Evolutionary conservation across 2,888 invertebrate species (phyloP), one percentile per base, ranked within the genome.

Genomic region (Cataglyphis cursor): DNA sequence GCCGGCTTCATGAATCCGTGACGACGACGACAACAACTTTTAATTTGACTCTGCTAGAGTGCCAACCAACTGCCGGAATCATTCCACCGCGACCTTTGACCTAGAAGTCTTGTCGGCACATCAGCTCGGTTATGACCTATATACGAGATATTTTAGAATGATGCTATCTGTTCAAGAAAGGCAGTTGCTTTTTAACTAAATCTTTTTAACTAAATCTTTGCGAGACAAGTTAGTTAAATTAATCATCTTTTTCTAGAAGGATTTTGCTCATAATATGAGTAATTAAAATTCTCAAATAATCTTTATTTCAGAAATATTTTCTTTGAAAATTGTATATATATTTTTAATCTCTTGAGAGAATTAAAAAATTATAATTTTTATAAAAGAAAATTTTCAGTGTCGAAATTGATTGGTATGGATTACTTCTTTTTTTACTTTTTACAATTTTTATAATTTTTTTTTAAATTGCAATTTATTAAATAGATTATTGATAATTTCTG

Each of bases 1-100:
- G 48, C 57, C 35, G 57, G 57, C 41, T 31, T 81, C 81, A 57
- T 76, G 81, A 76, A 81, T 65, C 62, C 31, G 41, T 21, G 66
- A 38, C 57, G 38, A 83, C 57, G 31, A 68, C 31, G 74, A 62
- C 59, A 5, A 59, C 54, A 38, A 64, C 64, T 84, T 84, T 82
- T 82, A 75, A 84, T 84, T 82, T 54, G 54, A 68, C 31, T 41
- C 24, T 9, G 31, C 44, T 57, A 35, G 48, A 31, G 21, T 65
- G 35, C 35, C 35, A 35, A 35, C 35, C 28, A 54, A 38, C 64
- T 48, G 24, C 41, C 28, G 73, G 64, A 18, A 81, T 83, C 64
- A 70, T 51, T 70, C 64, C 31, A 41, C 21, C 48, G 59, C 35
- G 65, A 72, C 76, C 41, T 3, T 31, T 68, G 70, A 70, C 65